These are phyloP conservation scores for Zaprionus kolodkinae DNA, from an alignment of 1,140 invertebrate genomes.

Conservation along the genomic window DNA sequence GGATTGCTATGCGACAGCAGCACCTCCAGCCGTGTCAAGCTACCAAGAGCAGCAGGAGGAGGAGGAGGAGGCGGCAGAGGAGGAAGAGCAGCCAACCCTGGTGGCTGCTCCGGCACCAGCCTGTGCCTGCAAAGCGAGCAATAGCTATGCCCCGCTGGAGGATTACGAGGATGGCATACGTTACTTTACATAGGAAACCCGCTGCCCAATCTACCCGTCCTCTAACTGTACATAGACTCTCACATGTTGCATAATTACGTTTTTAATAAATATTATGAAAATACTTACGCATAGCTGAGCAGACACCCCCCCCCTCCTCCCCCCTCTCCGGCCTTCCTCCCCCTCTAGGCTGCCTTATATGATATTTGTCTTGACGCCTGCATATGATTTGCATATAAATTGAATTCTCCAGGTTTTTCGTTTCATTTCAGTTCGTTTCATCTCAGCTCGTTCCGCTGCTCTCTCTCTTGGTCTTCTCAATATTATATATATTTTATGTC, in stretches of 20 bases:
- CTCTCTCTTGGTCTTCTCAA: conserved; percentile 41
- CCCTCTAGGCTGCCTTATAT: conserved; percentile 22
- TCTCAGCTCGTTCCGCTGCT: conserved; percentile 31
- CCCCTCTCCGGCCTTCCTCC: neutral
- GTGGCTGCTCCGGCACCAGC: conserved; percentile 11
- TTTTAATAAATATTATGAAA: conserved; percentile 80
- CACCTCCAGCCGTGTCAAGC: neutral
- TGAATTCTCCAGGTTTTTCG: conserved; percentile 66
- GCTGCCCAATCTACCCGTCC: neutral
- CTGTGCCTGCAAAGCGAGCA: conserved; percentile 23
- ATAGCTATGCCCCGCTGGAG: conserved; percentile 47
- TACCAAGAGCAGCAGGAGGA: conserved; percentile 25
- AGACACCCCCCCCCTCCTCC: neutral
- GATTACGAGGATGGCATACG: conserved; percentile 55
- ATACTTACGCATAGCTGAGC: conserved; percentile 54
- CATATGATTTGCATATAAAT: conserved; percentile 82
- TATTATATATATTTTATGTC: conserved; percentile 79
- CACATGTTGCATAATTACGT: conserved; percentile 66
- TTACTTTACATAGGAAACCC: conserved; percentile 54
- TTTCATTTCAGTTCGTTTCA: conserved; percentile 44
- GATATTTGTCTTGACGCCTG: conserved; percentile 62
- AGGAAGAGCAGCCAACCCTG: conserved; percentile 4
- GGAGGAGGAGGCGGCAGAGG: conserved; percentile 27
- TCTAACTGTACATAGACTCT: conserved; percentile 17
- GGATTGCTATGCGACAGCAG: conserved; percentile 18